Conservation (phyloP, 1,140 invertebrate genomes). For the Araneus ventricosus region DNA sequence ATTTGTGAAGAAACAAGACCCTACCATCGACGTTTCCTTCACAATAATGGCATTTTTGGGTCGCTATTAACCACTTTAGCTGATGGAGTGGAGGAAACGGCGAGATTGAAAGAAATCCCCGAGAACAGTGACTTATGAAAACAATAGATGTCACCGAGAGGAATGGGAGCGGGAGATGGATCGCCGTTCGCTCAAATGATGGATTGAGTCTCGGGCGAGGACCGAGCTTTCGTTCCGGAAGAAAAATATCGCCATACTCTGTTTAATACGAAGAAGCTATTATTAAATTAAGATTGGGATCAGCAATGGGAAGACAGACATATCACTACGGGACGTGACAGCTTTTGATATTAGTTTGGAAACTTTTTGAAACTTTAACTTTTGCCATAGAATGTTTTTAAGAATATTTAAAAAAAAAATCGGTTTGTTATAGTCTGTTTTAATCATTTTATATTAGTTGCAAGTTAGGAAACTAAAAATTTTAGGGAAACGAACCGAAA, state of each 20-base stretch:
- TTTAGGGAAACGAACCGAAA: too few species aligned
- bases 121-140: constrained; percentile 21
- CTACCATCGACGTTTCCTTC: neutral
- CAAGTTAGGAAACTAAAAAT: too few species aligned
- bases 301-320: neutral
- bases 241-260: neutral
- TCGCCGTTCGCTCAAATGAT: neutral
- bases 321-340: neutral
- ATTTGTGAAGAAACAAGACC: too few species aligned
- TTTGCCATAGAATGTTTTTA: too few species aligned
- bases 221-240: neutral
- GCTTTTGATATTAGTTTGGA: neutral
- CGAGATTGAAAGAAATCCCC: neutral
- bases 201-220: neutral
- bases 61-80: constrained; percentile 5
- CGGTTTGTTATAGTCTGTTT: too few species aligned
- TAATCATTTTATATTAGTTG: too few species aligned
- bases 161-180: neutral
- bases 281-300: neutral
- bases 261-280: neutral
- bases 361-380: neutral
- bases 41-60: neutral
- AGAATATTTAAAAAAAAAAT: too few species aligned
- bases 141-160: neutral
- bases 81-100: constrained; percentile 5